Evolutionary conservation across 2,888 invertebrate genomes (phyloP), one percentile per base, ranked within the genome.

Genomic region (Xanthorhoe designata): DNA sequence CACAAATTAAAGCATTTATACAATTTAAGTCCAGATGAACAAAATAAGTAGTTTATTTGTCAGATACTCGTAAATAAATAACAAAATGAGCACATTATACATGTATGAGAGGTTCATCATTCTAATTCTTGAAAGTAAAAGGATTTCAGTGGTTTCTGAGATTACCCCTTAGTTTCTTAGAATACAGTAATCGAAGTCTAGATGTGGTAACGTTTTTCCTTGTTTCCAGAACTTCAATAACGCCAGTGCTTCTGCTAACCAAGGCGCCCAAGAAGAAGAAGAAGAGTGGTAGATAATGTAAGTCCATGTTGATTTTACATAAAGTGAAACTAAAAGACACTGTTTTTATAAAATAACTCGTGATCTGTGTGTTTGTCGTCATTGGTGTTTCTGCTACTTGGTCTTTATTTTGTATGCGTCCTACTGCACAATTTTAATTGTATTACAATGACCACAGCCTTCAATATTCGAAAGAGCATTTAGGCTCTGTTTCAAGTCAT

Each of bases 231-330:
- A 84, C 67, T 91, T 92, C 78, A 88, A 87, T 68, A 84, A 81
- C 58, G 84, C 85, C 1, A 72, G 76, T 32, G 68, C 87, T 8
- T 71, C 80, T 0, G 79, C 74, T 3, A 83, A 69, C 0, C 83
- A 81, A 5, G 85, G 83, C 64, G 90, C 89, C 13, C 83, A 88
- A 47, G 94, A 95, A 73, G 93, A 92, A 0, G 94, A 94, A 7
- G 95, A 95, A 72, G 90, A 90, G 29, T 95, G 95, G 95, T 95
- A 94, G 78, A 78, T 53, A 1, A 51, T 32, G 42, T 74, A 50
- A 19, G 53, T 60, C n/a, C 0, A 69, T 64, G 70, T 77, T 81
- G 75, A 76, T 76, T 81, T 83, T 76, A 83, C 75, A 64, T 70
- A 64, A 75, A 69, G 66, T 62, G 68, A 42, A 42, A 42, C n/a